phyloP scores from a whole-genome alignment of 2,888 invertebrate genomes.

The Nephrotoma guestfalica region DNA sequence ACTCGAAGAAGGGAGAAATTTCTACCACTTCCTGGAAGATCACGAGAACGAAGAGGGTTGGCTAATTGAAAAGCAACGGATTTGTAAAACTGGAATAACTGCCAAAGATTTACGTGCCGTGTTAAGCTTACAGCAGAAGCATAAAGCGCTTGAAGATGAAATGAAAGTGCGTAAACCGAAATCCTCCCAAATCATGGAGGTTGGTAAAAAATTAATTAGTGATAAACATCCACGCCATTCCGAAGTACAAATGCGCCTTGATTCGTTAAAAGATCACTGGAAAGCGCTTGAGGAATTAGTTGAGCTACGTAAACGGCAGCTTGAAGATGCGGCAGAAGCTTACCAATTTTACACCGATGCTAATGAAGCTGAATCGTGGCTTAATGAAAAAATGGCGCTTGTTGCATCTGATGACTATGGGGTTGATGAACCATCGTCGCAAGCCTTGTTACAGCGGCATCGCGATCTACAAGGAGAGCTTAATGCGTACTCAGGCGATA shows the following conservation, averaged over 20 bases:
- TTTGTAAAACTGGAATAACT: conserved; percentile 83
- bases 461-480: conserved; percentile 77
- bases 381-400: conserved; percentile 87
- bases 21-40: conserved; percentile 92
- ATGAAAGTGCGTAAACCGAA: conserved; percentile 55
- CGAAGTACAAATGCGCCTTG: conserved; percentile 69
- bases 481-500: conserved; percentile 74
- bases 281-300: conserved; percentile 72
- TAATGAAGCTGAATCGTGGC: conserved; percentile 95
- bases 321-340: conserved; percentile 81
- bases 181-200: conserved; percentile 51
- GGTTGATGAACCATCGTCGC: conserved; percentile 80
- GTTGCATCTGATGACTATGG: conserved; percentile 84
- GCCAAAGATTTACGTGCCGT: conserved; percentile 89
- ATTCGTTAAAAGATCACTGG: conserved; percentile 74
- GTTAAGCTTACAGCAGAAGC: conserved; percentile 78
- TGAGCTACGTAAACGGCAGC: conserved; percentile 52
- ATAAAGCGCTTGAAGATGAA: conserved; percentile 80
- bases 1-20: conserved; percentile 82
- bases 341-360: conserved; percentile 96
- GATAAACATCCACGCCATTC: conserved; percentile 68
- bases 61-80: conserved; percentile 87
- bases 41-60: conserved; percentile 97
- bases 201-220: conserved; percentile 54
- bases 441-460: conserved; percentile 76